Evolutionary conservation across 2,113 vertebrate species (phyloP).

Genomic region (Greenwoodochromis staneri): DNA sequence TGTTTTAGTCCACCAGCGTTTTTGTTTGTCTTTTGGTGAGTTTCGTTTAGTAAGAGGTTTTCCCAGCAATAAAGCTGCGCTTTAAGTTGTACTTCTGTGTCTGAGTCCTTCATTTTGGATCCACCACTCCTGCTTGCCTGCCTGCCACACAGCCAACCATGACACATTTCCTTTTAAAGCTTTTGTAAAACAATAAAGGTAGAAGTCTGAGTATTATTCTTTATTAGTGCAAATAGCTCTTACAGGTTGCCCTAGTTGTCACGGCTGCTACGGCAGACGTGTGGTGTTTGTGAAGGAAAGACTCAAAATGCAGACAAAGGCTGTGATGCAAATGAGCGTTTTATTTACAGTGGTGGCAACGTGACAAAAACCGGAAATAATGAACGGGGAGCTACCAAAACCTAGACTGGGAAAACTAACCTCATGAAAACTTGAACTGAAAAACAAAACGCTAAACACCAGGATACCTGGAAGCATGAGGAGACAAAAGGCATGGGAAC

Average conservation of each 20-base stretch:
- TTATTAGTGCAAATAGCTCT: neutral
- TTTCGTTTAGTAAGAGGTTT: too few species aligned
- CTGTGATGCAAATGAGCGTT: neutral
- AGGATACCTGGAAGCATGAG: neutral
- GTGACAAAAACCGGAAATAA: neutral
- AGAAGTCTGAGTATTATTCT: neutral
- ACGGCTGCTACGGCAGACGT: neutral
- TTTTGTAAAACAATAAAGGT: neutral
- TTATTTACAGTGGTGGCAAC: neutral
- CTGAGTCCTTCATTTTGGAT: too few species aligned
- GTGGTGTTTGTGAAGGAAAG: neutral
- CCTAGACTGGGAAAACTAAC: neutral
- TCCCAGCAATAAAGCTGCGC: too few species aligned
- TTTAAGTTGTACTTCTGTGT: too few species aligned
- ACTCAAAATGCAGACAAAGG: neutral
- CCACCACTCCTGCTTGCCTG: too few species aligned
- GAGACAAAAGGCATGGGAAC: neutral
- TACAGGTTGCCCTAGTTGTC: neutral
- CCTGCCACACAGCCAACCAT: too few species aligned
- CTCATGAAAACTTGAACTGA: neutral
- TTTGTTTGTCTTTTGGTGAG: too few species aligned
- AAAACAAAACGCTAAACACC: neutral
- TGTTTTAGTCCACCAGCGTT: too few species aligned
- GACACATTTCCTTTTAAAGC: neutral
- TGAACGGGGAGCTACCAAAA: neutral